These are phyloP conservation scores for Staurois parvus DNA, from an alignment of 2,797 vertebrate species.

Conservation along the genomic window DNA sequence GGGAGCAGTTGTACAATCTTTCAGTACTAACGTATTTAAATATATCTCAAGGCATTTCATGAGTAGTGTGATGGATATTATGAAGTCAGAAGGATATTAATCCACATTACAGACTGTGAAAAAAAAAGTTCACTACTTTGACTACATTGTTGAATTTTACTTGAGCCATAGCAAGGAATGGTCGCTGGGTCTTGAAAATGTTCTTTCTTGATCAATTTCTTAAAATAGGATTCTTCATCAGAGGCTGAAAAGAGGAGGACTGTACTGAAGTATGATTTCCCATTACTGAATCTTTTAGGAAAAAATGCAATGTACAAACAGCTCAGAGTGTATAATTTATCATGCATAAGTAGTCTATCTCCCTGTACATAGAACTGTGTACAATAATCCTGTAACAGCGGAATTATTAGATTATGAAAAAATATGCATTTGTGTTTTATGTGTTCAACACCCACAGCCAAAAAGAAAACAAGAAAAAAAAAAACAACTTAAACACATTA, in stretches of 20 bases:
- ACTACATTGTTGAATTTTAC: conserved; percentile 79
- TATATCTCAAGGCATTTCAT: conserved; percentile 75
- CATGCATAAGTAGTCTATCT: conserved; percentile 76
- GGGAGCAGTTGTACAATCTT: conserved; percentile 74
- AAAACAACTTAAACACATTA: conserved; percentile 32
- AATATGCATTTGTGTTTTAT: neutral
- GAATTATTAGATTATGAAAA: neutral
- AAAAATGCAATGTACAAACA: conserved; percentile 67
- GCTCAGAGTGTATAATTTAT: conserved; percentile 68
- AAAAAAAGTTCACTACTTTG: conserved; percentile 67
- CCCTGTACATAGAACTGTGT: conserved; percentile 46
- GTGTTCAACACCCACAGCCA: neutral
- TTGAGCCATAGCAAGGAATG: conserved; percentile 81
- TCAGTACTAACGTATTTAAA: conserved; percentile 73
- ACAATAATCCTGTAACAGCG: neutral
- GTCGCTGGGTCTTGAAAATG: conserved; percentile 78
- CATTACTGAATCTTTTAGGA: conserved; percentile 79
- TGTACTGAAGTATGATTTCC: conserved; percentile 95
- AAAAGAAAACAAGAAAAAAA: neutral
- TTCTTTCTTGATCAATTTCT: conserved; percentile 93
- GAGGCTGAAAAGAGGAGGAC: conserved; percentile 98
- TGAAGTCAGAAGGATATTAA: conserved; percentile 79
- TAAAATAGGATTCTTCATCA: conserved; percentile 98
- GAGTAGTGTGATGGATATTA: conserved; percentile 77
- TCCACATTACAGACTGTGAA: conserved; percentile 74